These are phyloP conservation scores for Anarhynchus alexandrinus DNA, from an alignment of 2,113 vertebrate genomes.

Conservation along the genomic window DNA sequence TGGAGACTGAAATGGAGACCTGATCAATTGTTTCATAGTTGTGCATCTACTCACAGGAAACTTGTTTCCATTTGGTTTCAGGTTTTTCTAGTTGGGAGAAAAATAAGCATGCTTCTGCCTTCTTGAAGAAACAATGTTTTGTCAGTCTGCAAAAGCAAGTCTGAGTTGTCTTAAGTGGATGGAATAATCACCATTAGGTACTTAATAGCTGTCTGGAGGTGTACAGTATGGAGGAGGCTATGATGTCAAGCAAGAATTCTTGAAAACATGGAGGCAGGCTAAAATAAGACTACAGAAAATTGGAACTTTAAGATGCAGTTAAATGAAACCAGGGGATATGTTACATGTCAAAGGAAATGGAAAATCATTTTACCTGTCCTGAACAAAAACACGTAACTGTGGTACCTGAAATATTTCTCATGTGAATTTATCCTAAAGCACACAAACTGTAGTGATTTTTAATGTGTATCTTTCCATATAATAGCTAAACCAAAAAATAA, in stretches of 20 bases:
- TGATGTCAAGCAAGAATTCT: not conserved
- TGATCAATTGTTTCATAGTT: constrained; percentile 60
- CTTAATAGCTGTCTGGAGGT: not conserved
- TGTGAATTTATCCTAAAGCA: constrained; percentile 17
- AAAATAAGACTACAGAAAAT: not conserved
- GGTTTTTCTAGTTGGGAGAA: not conserved
- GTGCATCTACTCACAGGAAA: not conserved
- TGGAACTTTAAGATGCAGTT: not conserved
- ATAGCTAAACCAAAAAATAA: constrained; percentile 61
- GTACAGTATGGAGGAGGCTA: not conserved
- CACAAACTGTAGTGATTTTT: not conserved
- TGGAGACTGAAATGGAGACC: constrained; percentile 86
- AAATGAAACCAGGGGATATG: not conserved
- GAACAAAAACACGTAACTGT: not conserved
- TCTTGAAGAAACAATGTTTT: not conserved
- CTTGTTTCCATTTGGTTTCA: not conserved
- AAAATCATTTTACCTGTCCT: not conserved
- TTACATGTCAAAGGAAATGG: not conserved
- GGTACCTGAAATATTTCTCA: constrained; percentile 5
- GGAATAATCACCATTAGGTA: not conserved
- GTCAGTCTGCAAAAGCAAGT: constrained; percentile 29
- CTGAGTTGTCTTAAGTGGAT: constrained; percentile 19
- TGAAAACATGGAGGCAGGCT: not conserved
- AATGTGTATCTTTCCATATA: not conserved
- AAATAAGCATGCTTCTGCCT: not conserved